Conservation (phyloP, 2,888 invertebrate genomes). For the Melinopterus prodromus region DNA sequence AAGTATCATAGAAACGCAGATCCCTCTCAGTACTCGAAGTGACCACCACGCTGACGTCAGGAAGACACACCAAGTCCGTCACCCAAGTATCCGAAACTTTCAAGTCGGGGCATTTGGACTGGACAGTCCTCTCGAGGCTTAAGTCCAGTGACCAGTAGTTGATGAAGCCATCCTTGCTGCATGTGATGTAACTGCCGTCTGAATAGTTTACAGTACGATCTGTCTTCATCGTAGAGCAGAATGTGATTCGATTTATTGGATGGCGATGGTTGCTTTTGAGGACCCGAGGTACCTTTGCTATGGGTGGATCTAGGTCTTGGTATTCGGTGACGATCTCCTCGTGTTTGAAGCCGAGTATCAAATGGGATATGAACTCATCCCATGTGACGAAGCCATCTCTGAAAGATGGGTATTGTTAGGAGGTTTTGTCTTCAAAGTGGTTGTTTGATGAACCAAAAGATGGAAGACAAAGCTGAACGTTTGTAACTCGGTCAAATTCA, state of each 20-base stretch:
- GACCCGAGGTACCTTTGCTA: constrained; percentile 67
- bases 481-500: too few species aligned
- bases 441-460: too few species aligned
- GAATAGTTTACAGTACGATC: constrained; percentile 66
- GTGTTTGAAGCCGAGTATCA: constrained; percentile 76
- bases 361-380: constrained; percentile 82
- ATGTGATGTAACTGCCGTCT: constrained; percentile 77
- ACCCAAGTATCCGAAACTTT: constrained; percentile 73
- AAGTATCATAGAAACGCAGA: constrained; percentile 81
- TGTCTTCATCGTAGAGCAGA: constrained; percentile 68
- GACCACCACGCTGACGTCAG: constrained; percentile 80
- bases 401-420: background rate
- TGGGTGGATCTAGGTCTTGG: constrained; percentile 69
- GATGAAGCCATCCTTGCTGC: constrained; percentile 78
- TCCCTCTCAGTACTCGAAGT: constrained; percentile 81
- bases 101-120: constrained; percentile 70
- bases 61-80: constrained; percentile 75
- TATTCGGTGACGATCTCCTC: constrained; percentile 71
- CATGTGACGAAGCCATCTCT: constrained; percentile 68
- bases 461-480: too few species aligned
- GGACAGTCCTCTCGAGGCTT: constrained; percentile 69
- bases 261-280: constrained; percentile 75
- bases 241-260: constrained; percentile 70
- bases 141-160: constrained; percentile 78
- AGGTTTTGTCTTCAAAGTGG: too few species aligned